Evolutionary conservation across 2,113 vertebrate species (phyloP).

Genomic region (Chaenocephalus aceratus): DNA sequence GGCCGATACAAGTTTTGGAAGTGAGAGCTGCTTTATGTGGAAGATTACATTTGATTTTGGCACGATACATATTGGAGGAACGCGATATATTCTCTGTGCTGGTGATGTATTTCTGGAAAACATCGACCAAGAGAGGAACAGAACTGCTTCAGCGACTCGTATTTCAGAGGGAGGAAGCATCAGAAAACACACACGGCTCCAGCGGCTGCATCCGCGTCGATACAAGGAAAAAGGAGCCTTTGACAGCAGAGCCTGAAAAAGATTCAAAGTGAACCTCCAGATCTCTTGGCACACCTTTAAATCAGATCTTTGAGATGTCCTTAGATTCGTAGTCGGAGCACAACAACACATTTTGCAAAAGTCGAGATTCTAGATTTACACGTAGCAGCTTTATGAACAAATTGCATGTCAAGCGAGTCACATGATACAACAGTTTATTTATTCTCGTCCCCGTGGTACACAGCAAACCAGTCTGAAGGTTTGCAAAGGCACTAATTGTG

Average conservation of each 20-base stretch:
- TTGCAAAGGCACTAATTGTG: conserved; percentile 71
- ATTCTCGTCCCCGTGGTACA: background rate
- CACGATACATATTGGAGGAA: background rate
- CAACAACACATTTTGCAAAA: no score
- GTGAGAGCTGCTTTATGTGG: conserved; percentile 31
- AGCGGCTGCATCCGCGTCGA: conserved; percentile 22
- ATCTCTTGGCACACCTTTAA: background rate
- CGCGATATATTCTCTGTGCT: background rate
- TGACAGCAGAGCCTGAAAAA: background rate
- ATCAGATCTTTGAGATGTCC: conserved; percentile 4
- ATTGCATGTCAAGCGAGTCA: conserved; percentile 4
- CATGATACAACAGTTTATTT: background rate
- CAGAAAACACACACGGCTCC: conserved; percentile 14
- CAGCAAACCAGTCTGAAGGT: conserved; percentile 16
- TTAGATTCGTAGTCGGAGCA: background rate
- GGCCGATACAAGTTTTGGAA: conserved; percentile 21
- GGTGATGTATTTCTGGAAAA: background rate
- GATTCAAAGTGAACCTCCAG: no score
- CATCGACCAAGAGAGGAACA: background rate
- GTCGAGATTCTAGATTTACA: background rate
- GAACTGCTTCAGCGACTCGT: background rate
- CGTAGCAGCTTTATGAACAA: conserved; percentile 42
- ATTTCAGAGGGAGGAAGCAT: conserved; percentile 30
- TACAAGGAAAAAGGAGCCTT: conserved; percentile 1
- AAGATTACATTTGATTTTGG: background rate